Evolutionary conservation across 1,140 invertebrate species (phyloP), one percentile per base, ranked within the genome.

Genomic region (Ruditapes philippinarum): DNA sequence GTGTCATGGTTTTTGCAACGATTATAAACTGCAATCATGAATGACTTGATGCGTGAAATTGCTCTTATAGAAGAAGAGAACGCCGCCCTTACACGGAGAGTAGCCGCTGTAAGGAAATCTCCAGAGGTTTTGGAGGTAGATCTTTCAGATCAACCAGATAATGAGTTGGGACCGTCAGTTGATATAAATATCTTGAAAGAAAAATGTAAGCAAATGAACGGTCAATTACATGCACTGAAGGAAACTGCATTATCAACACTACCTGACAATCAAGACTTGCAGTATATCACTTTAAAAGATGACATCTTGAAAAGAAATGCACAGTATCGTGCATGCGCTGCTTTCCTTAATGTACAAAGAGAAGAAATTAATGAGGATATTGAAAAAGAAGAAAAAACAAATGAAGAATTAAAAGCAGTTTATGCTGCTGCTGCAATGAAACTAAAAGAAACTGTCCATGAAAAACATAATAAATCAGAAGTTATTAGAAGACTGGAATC

Each of bases 381-480:
- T 5, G 31, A 78, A 36, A 76, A 42, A 76, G 74, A 78, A n/a
- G 45, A 51, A 51, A 31, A 36, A 2, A 38, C 36, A 38, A 78
- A 78, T 78, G 74, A 54, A 38, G 74, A 78, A 49, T 54, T 78
- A n/a, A 78, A 54, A 36, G 74, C 74, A 25, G 74, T 78, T 5
- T 22, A 57, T 0, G 54, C 7, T 57, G 42, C 74, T 51, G 45
- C 45, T 25, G 74, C 51, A 38, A 78, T 78, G 74, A 78, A 78
- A 38, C 25, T 78, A 49, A 28, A 78, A 49, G 74, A 78, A 38
- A 78, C 74, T 19, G 33, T 51, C n/a, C 42, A 78, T 36, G 74
- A 78, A 49, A 78, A 78, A 28, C 45, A 78, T 78, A 51, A 45
- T 9, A 78, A 78, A 51, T 78, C 74, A 33, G 74, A 78, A 49